Percentiles rank a stretch among this genome's conserved stretches.
phyloP scores from a whole-genome alignment of 1,140 invertebrate genomes.

The Aphaenogaster ashmeadi region DNA sequence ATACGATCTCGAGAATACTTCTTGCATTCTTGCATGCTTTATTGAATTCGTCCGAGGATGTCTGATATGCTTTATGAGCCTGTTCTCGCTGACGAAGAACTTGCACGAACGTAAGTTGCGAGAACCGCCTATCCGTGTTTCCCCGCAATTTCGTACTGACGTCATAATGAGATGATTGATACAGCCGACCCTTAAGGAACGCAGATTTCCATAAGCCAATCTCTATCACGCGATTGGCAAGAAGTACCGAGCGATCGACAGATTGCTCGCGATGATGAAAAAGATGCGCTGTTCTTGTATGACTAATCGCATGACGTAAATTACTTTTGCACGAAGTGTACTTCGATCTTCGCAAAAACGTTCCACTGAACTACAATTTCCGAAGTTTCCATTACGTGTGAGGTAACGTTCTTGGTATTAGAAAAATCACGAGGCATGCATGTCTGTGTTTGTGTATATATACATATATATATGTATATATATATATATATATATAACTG shows the following conservation, averaged over 20 bases:
- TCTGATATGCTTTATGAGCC: not conserved
- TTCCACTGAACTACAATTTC: not conserved
- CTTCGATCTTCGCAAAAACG: constrained; percentile 18
- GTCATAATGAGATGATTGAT: constrained; percentile 38
- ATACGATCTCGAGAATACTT: not conserved
- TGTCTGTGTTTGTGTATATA: no score
- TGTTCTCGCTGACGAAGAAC: not conserved
- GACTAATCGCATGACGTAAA: constrained; percentile 32
- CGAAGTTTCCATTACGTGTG: constrained; percentile 11
- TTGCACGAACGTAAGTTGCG: not conserved
- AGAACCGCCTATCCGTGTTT: constrained; percentile 11
- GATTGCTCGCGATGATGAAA: not conserved
- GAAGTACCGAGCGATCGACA: not conserved
- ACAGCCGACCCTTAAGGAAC: constrained; percentile 1
- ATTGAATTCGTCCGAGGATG: not conserved
- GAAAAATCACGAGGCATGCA: not conserved
- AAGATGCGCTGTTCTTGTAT: not conserved
- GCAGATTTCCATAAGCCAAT: constrained; percentile 1
- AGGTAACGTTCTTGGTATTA: not conserved
- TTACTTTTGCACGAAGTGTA: not conserved
- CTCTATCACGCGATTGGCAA: constrained; percentile 3
- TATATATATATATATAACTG: no score
- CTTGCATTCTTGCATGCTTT: not conserved
- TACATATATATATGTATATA: not conserved
- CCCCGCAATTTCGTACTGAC: not conserved